Evolutionary conservation across 2,797 vertebrate species (phyloP).

Genomic region (Enteromius paludinosus): DNA sequence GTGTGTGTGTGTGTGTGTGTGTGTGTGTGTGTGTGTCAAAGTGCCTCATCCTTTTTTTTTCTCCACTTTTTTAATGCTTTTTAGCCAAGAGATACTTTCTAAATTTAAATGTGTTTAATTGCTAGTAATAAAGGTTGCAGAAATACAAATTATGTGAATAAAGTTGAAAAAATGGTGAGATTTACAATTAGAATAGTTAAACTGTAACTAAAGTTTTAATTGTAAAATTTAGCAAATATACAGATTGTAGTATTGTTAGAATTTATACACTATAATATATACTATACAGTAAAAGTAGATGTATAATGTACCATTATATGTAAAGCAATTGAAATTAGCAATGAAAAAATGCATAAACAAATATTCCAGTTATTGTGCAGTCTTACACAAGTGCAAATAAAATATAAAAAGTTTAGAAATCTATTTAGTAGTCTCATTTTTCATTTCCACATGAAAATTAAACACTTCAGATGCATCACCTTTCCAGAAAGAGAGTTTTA

Average conservation of each 20-base stretch:
- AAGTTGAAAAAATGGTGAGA: neutral
- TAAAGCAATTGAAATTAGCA: neutral
- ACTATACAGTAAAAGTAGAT: neutral
- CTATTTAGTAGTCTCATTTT: constrained; percentile 31
- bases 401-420: neutral
- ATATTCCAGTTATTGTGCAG: neutral
- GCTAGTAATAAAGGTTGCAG: neutral
- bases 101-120: neutral
- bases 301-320: neutral
- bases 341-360: neutral
- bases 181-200: neutral
- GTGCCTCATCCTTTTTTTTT: constrained; percentile 1
- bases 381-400: neutral
- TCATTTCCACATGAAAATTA: constrained; percentile 38
- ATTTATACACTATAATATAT: neutral
- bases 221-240: too few relatives aligned
- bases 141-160: neutral
- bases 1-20: neutral
- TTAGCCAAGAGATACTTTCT: neutral
- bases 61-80: neutral
- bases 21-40: constrained; percentile 53
- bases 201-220: too few relatives aligned
- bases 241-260: too few relatives aligned
- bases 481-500: constrained; percentile 39
- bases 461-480: constrained; percentile 24